Percentiles rank a stretch among this genome's conserved stretches.
phyloP scores from a whole-genome alignment of 2,888 invertebrate species.

The Drosophila affinis region DNA sequence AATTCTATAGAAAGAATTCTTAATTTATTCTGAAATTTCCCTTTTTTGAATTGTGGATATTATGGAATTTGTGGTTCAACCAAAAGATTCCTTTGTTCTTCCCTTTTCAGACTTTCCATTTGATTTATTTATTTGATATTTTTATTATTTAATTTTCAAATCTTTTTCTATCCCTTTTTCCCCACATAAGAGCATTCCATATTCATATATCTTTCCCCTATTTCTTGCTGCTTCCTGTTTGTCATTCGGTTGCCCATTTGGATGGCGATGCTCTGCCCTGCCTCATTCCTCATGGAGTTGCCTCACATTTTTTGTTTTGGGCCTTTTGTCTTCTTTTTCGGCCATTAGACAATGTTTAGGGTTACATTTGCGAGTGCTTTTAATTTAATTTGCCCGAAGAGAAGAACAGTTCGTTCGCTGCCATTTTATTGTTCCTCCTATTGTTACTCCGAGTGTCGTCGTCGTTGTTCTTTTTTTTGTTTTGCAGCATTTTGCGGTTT shows the following conservation, averaged over 20 bases:
- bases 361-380: slow-evolving; percentile 66
- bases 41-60: no score
- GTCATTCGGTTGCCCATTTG: slow-evolving; percentile 17
- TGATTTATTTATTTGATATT: no score
- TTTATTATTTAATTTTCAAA: no score
- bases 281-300: slow-evolving; percentile 28
- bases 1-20: no score
- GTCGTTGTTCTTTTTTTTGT: background rate
- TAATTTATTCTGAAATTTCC: no score
- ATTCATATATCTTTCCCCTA: background rate
- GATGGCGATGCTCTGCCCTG: slow-evolving; percentile 1
- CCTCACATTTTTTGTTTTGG: slow-evolving; percentile 43
- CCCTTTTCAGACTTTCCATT: no score
- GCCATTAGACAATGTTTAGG: slow-evolving; percentile 64
- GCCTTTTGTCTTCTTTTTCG: slow-evolving; percentile 40
- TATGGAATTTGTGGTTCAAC: no score
- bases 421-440: slow-evolving; percentile 34
- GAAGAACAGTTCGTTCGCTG: slow-evolving; percentile 30
- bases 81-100: no score
- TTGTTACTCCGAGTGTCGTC: slow-evolving; percentile 32
- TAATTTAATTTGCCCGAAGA: slow-evolving; percentile 63
- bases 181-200: slow-evolving; percentile 7
- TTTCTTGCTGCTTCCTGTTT: slow-evolving; percentile 9
- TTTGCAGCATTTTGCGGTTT: slow-evolving; percentile 66
- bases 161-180: background rate